These are phyloP conservation scores for Brachyrhaphis roseni DNA, from an alignment of 2,797 vertebrate genomes.

Conservation along the genomic window DNA sequence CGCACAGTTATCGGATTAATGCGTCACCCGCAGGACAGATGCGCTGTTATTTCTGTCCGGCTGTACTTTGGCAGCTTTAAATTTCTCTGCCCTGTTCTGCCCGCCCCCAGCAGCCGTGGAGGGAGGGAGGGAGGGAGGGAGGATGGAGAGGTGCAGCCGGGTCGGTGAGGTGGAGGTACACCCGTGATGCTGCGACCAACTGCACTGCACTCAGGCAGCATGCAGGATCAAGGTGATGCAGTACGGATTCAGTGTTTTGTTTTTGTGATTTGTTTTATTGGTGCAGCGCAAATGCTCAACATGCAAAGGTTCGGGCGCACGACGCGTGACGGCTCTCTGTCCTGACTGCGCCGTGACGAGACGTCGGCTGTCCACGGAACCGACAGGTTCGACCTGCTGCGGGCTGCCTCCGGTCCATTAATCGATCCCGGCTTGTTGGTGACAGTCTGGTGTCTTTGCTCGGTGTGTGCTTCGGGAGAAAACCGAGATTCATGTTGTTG, in stretches of 20 bases:
- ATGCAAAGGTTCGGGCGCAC: slow-evolving; percentile 42
- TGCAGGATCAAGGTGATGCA: slow-evolving; percentile 12
- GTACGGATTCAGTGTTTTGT: not conserved
- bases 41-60: slow-evolving; percentile 34
- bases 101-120: slow-evolving; percentile 25
- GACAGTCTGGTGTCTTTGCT: slow-evolving; percentile 22
- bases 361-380: slow-evolving; percentile 42
- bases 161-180: slow-evolving; percentile 43
- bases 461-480: not conserved
- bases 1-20: slow-evolving; percentile 49
- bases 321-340: slow-evolving; percentile 36
- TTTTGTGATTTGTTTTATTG: not conserved
- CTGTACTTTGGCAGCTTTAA: slow-evolving; percentile 32
- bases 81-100: slow-evolving; percentile 18
- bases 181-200: slow-evolving; percentile 29
- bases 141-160: slow-evolving; percentile 23
- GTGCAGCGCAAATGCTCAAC: slow-evolving; percentile 6
- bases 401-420: slow-evolving; percentile 5
- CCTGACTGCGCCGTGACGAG: slow-evolving; percentile 49
- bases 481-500: slow-evolving; percentile 22
- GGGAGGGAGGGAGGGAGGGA: slow-evolving; percentile 16
- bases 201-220: slow-evolving; percentile 13
- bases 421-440: slow-evolving; percentile 16
- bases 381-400: slow-evolving; percentile 37
- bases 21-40: slow-evolving; percentile 55